Evolutionary conservation across 2,113 vertebrate species (phyloP).

Genomic region (Amazona vittata): DNA sequence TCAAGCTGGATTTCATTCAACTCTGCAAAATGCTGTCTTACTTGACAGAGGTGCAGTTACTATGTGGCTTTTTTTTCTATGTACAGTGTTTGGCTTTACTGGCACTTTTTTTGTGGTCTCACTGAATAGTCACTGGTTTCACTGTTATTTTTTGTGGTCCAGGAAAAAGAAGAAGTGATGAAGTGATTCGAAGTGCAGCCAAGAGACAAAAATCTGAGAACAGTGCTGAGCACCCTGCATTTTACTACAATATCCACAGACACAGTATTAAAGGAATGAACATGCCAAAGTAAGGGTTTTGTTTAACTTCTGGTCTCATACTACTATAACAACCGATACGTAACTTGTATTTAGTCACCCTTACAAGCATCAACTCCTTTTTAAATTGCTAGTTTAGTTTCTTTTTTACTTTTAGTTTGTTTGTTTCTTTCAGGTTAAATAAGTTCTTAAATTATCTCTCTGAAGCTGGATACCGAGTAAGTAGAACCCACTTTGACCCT

Average conservation of each 20-base stretch:
- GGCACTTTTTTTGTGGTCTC: background rate
- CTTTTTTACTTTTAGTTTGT: background rate
- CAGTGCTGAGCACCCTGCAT: constrained; percentile 87
- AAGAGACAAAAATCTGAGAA: constrained; percentile 86
- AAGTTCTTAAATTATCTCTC: constrained; percentile 91
- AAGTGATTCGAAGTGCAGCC: constrained; percentile 68
- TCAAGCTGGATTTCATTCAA: background rate
- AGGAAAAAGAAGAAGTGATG: constrained; percentile 89
- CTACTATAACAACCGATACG: background rate
- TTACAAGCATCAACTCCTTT: background rate
- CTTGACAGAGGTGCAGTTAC: background rate
- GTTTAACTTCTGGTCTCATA: background rate
- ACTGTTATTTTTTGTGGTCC: background rate
- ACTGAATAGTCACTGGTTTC: background rate
- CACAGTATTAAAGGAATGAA: constrained; percentile 97
- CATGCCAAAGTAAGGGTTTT: constrained; percentile 90
- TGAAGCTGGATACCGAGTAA: constrained; percentile 91
- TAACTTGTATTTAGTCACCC: background rate
- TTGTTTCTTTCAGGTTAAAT: constrained; percentile 82
- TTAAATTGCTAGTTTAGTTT: rapidly evolving
- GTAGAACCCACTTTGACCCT: constrained; percentile 96
- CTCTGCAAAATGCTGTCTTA: background rate
- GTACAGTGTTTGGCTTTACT: background rate
- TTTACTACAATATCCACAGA: constrained; percentile 97
- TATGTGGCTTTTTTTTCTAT: rapidly evolving